Base-by-base conservation (phyloP, 2,113 vertebrate species). In the Thamnaconus septentrionalis region DNA sequence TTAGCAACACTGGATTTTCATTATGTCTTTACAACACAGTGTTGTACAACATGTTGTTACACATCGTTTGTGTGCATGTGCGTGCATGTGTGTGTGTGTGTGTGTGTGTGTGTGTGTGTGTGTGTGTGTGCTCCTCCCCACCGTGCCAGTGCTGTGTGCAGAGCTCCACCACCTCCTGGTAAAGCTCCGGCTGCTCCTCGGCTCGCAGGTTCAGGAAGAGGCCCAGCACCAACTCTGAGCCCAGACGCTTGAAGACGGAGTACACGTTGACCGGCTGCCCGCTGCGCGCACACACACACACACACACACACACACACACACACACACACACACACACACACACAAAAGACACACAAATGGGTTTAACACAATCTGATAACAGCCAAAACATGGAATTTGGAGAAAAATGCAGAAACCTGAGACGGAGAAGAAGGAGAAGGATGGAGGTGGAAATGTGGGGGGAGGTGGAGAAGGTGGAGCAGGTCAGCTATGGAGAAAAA, bases 111-210 rank as follows among this genome's bases (percentile, higher is more conserved):
- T 42, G 47, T 7, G 18, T 9, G 18, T 52, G 50, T 41, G 47
- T 4, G 51, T 41, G 46, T 42, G 31, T 53, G 4, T 56, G 12
- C 57, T 12, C 49, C 12, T 50, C 10, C 51, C 7, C 66, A 90
- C 88, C 87, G 12, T 89, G 89, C 87, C 88, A 91, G 75, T 91
- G 87, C 39, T 72, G 76, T 4, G 87, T 91, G 78, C 87, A 88
- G 11, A 90, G 90, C 12, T 82, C 62, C 5, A 58, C 63, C 57
- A 90, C 87, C 57, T 90, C 80, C 65, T 85, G 59, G 66, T 76
- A 87, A 7, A 85, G 73, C 48, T 87, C 74, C 1, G 88, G 84
- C 43, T 87, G 77, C 56, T 89, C 81, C 49, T 90, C 85, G 0
- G 73, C 80, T 50, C 65, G 69, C 4, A 90, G 64, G 0, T 90